A percentile compares a stretch with the other conserved stretches of the same genome.
These are phyloP conservation scores for Cynaeus angustus DNA, from an alignment of 2,888 invertebrate species.

Conservation along the genomic window DNA sequence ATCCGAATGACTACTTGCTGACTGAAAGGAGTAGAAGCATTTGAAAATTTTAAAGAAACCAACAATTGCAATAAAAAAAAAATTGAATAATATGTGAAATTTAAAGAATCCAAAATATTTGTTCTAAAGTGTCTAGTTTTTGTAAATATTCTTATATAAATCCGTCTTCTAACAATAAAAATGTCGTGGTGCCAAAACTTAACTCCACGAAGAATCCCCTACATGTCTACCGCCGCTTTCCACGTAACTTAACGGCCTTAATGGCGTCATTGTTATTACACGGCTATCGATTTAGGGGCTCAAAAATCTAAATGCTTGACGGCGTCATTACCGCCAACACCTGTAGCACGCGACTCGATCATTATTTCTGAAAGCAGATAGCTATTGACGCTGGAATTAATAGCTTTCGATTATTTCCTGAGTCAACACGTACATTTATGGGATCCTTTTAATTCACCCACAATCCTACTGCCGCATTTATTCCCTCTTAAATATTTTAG, in stretches of 20 bases:
- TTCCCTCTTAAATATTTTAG: slow-evolving; percentile 43
- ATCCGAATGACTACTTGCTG: too few species aligned
- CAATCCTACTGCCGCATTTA: slow-evolving; percentile 24
- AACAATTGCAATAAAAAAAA: too few species aligned
- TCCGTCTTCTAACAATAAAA: too few species aligned
- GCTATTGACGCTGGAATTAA: slow-evolving; percentile 68
- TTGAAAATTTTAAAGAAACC: too few species aligned
- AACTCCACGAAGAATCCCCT: too few species aligned
- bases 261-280: slow-evolving; percentile 43
- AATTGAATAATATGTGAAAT: too few species aligned
- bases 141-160: too few species aligned
- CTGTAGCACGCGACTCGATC: slow-evolving; percentile 70
- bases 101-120: too few species aligned
- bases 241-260: slow-evolving; percentile 18
- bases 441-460: slow-evolving; percentile 55
- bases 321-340: slow-evolving; percentile 67
- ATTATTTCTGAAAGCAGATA: slow-evolving; percentile 67
- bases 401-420: slow-evolving; percentile 69
- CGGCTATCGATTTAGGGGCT: slow-evolving; percentile 35
- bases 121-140: too few species aligned
- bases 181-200: too few species aligned
- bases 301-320: slow-evolving; percentile 63
- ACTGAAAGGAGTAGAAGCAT: too few species aligned
- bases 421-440: slow-evolving; percentile 66
- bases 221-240: not conserved